Base-by-base conservation (phyloP, 2,888 invertebrate genomes). In the Leptogaster cylindrica region DNA sequence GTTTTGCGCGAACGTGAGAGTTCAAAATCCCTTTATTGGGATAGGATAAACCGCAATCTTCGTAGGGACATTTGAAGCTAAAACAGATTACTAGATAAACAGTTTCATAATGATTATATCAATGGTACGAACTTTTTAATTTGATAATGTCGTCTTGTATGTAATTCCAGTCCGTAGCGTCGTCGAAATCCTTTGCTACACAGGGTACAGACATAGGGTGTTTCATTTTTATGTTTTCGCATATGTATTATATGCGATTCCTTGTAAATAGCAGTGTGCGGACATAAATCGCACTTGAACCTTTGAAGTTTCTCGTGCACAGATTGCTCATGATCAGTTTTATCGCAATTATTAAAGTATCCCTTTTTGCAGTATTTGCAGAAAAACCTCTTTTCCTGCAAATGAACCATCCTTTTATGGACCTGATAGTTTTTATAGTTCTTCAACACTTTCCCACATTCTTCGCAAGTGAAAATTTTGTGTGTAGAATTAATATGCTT, bases 321-420 rank as follows among this genome's bases (percentile, higher is more conserved):
- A 65, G 72, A 65, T 61, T 70, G 73, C 23, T 76, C 75, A 55
- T 80, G 79, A 6, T 74, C 72, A 20, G 76, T 74, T 69, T 73
- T 73, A 74, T 79, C 80, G 61, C 77, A 77, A 10, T 75, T 76
- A 67, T 78, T 76, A 70, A 75, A 80, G 68, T 77, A 80, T 0
- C 79, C 79, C 41, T 79, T 79, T 0, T 76, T 23, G 20, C 79
- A 80, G 12, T 73, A 64, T n/a, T 70, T 41, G 61, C 79, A 80
- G 52, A 74, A 70, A 58, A 74, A 79, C 0, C 79, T 75, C 18
- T 78, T 77, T 8, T 74, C 74, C 50, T 76, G 75, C 2, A 73
- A 72, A 58, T 79, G 79, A 2, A 79, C 76, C 28, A 77, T 75
- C 65, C 74, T 74, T 23, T 75, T 71, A 68, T 79, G 79, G 0